Percentiles rank a stretch among this genome's conserved stretches.
These are phyloP conservation scores for Dolichallabes microphthalmus DNA, from an alignment of 2,113 vertebrate genomes.

Conservation along the genomic window DNA sequence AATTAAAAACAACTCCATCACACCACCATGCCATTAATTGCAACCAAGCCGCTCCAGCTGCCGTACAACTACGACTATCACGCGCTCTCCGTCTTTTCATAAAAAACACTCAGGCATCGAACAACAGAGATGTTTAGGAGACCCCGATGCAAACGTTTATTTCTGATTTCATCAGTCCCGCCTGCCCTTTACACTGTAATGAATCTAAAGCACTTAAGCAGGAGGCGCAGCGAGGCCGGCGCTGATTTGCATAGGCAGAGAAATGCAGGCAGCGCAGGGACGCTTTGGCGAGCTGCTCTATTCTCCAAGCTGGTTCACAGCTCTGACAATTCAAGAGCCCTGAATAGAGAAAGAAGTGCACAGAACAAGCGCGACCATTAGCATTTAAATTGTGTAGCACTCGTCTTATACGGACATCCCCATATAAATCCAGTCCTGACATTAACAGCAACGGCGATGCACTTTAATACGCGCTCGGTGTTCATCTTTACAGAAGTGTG, in stretches of 20 bases:
- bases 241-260: constrained; percentile 49
- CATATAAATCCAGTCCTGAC: neutral
- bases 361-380: constrained; percentile 32
- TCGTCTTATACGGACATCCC: neutral
- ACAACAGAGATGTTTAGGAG: constrained; percentile 54
- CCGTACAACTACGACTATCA: constrained; percentile 40
- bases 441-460: neutral
- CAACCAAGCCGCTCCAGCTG: constrained; percentile 12
- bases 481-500: neutral
- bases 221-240: constrained; percentile 34
- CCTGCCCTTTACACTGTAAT: constrained; percentile 51
- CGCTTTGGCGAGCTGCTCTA: constrained; percentile 33
- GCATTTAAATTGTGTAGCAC: constrained; percentile 33
- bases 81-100: constrained; percentile 26
- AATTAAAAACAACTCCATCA: neutral
- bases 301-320: constrained; percentile 34
- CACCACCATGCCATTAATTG: neutral
- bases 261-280: constrained; percentile 35
- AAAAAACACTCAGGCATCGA: constrained; percentile 56
- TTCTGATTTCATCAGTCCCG: constrained; percentile 50
- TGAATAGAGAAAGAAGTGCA: constrained; percentile 36
- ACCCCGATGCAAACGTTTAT: constrained; percentile 72
- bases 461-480: neutral
- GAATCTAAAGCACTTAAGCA: constrained; percentile 53
- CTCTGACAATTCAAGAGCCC: constrained; percentile 31